Evolutionary conservation across 2,113 vertebrate species (phyloP), one percentile per base, ranked within the genome.

Genomic region (Probosciger aterrimus): DNA sequence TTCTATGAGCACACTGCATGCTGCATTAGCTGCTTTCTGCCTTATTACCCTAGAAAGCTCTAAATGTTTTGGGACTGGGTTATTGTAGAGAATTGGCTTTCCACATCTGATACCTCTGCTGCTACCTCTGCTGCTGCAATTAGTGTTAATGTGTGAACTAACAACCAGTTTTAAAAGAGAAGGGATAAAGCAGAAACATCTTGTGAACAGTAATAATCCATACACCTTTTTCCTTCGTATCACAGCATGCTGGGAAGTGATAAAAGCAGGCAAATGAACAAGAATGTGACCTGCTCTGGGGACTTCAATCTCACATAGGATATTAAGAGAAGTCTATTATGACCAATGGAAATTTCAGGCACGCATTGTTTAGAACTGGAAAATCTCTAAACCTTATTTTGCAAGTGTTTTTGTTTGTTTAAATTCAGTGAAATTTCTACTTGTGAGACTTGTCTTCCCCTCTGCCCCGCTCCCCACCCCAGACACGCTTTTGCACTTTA

Each of bases 1-100:
- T 57, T 83, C 62, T 86, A 44, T 44, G 81, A 79, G 33, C 57
- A 80, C 49, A 31, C 0, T 83, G 92, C 76, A 86, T 43, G 82
- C 80, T 74, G 50, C 88, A 96, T 94, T 96, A 94, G 80, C 83
- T 93, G 57, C 83, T 93, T 92, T 90, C 92, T 95, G 86, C 82
- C 73, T 93, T 92, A 90, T 90, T 95, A 88, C 82, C 64, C 85
- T 82, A 76, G 84, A 92, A 92, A 83, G 47, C 43, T 75, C 73
- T 90, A 52, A 88, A 92, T 76, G 90, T 81, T 94, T 86, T 76
- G 92, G 35, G 60, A 94, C 81, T 82, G 62, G 0, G 9, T 79
- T 88, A 79, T 55, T 78, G 25, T 30, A 88, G 82, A 67, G 68
- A 96, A 96, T 90, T 93, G 55, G 33, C 47, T 95, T 94, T 90